Conservation (phyloP, 2,113 vertebrate species). For the Pedetes capensis region DNA sequence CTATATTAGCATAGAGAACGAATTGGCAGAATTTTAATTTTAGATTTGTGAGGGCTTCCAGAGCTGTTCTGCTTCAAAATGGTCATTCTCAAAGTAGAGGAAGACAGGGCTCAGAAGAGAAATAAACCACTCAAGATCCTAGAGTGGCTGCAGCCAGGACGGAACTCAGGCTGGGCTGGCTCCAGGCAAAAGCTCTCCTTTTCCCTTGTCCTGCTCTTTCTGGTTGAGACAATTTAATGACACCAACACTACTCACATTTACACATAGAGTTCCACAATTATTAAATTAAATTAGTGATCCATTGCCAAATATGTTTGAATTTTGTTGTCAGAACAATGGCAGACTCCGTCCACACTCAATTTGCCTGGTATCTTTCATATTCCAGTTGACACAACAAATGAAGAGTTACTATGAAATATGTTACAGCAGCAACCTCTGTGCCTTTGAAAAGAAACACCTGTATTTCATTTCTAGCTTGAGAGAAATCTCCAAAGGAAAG, state of each 20-base stretch:
- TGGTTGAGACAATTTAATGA: not conserved
- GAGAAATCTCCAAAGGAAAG: slow-evolving; percentile 42
- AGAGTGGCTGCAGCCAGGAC: not conserved
- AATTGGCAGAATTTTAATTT: not conserved
- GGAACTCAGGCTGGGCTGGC: not conserved
- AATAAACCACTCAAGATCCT: too few species aligned
- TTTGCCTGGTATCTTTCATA: not conserved
- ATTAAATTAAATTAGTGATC: slow-evolving; percentile 16
- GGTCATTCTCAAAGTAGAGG: not conserved
- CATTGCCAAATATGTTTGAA: not conserved
- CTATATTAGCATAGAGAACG: not conserved
- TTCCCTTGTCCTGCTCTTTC: not conserved
- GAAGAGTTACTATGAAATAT: slow-evolving; percentile 36
- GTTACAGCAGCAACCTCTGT: not conserved
- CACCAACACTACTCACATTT: not conserved
- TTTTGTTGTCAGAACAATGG: slow-evolving; percentile 25
- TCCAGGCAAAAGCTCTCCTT: not conserved
- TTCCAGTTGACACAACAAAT: slow-evolving; percentile 36
- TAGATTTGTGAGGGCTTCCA: not conserved
- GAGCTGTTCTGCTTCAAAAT: not conserved
- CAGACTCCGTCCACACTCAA: not conserved
- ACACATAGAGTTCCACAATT: not conserved
- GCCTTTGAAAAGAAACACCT: slow-evolving; percentile 33
- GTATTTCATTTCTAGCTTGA: slow-evolving; percentile 29
- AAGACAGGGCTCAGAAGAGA: not conserved